Evolutionary conservation across 2,113 vertebrate genomes (phyloP), one percentile per base, ranked within the genome.

Genomic region (Phalacrocorax pelagicus): DNA sequence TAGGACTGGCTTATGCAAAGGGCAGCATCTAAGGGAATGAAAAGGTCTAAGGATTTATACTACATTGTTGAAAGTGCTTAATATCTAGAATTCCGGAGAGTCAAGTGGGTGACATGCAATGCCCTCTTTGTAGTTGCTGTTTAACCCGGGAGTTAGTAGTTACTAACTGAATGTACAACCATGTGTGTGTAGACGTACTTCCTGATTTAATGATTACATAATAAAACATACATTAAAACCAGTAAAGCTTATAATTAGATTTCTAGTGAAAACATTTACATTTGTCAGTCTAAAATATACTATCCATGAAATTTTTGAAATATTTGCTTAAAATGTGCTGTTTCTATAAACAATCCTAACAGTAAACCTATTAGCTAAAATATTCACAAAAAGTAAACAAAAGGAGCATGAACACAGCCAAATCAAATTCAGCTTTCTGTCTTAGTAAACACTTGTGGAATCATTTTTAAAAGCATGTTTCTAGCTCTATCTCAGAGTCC

Each of bases 301-400:
- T 72, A n/a, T 38, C 40, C 6, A 5, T 34, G 9, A 47, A 47
- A 32, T 73, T 75, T 80, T 34, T 54, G 9, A 86, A 73, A 86
- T 72, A 73, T 70, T 95, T 93, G 71, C 79, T 46, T 47, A 52
- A 90, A 90, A 90, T 24, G 14, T 34, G 54, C 67, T 47, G 51
- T 86, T 94, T 47, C 74, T 83, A 15, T 46, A 62, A 93, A 55
- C 81, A 90, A 22, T 23, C 34, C 58, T 32, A 30, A 15, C 63
- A 63, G 88, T 57, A 86, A 90, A 92, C 63, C 59, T 74, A 88
- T 93, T 86, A 84, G 80, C 72, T 73, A 67, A 94, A 94, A 83
- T 66, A 94, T 86, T 66, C 80, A 30, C 46, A 11, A 32, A 94
- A 77, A 95, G 85, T 82, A 96, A 93, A 95, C 42, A 81, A 66